These are phyloP conservation scores for Trichogramma dendrolimi DNA, from an alignment of 2,888 invertebrate genomes.

Conservation along the genomic window DNA sequence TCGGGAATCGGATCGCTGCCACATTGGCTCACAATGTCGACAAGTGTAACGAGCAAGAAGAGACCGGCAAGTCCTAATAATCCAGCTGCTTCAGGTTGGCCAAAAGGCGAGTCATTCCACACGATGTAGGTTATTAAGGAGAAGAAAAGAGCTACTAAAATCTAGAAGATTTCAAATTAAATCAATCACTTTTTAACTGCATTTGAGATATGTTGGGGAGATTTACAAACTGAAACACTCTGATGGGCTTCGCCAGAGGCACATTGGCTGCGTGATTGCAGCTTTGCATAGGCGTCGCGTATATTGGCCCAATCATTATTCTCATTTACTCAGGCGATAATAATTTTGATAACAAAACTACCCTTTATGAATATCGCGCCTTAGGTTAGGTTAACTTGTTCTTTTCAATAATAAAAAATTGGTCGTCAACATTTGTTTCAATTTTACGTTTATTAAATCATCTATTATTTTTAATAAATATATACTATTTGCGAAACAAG, in stretches of 20 bases:
- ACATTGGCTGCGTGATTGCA: conserved; percentile 28
- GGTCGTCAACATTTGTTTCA: background rate
- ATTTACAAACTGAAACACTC: conserved; percentile 41
- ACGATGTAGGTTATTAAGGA: conserved; percentile 31
- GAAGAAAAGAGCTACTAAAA: conserved; percentile 31
- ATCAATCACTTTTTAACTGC: background rate
- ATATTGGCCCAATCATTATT: conserved; percentile 19
- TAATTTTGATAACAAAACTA: background rate
- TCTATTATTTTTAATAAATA: background rate
- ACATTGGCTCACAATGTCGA: conserved; percentile 47
- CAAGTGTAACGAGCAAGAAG: conserved; percentile 42
- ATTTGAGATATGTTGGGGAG: conserved; percentile 1
- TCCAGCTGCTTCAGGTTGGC: conserved; percentile 29
- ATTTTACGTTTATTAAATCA: conserved; percentile 3
- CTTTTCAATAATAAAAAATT: background rate
- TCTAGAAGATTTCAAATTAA: conserved; percentile 24
- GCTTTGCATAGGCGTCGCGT: conserved; percentile 14
- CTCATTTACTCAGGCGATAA: background rate
- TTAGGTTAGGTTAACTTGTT: too few species aligned
- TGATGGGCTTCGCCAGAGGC: conserved; percentile 38
- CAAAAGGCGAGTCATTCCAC: conserved; percentile 33
- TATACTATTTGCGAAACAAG: conserved; percentile 1
- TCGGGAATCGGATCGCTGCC: conserved; percentile 47
- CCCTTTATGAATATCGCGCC: too few species aligned
- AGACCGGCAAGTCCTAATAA: conserved; percentile 33